A percentile compares a stretch with the other conserved stretches of the same genome.
phyloP scores from a whole-genome alignment of 2,888 invertebrate species.

The Sericinus montela region DNA sequence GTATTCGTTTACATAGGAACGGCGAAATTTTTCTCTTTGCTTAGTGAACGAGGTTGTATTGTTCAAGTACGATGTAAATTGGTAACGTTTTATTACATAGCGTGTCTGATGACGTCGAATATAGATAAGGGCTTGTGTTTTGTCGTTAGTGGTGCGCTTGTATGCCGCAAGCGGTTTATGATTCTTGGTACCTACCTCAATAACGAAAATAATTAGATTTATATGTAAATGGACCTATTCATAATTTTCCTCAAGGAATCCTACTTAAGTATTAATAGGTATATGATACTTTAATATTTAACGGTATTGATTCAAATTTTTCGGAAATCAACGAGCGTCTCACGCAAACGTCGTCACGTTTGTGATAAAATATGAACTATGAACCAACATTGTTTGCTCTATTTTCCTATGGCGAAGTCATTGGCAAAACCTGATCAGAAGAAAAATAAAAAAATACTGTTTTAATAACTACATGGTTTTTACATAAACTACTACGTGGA shows the following conservation, averaged over 20 bases:
- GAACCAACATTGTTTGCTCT: no score
- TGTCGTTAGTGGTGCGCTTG: conserved; percentile 2
- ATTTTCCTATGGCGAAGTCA: no score
- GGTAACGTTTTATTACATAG: conserved; percentile 6
- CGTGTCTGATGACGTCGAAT: conserved; percentile 5
- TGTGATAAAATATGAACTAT: no score
- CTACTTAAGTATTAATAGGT: no score
- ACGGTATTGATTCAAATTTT: no score
- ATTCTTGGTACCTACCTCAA: not conserved
- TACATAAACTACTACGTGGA: no score
- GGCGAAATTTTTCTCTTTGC: conserved; percentile 11
- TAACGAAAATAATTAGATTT: not conserved
- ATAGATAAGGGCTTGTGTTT: conserved; percentile 6
- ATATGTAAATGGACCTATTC: not conserved
- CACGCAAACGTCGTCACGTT: no score
- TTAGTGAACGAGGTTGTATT: conserved; percentile 1
- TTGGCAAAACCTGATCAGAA: no score
- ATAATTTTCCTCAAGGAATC: not conserved
- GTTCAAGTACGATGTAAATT: conserved; percentile 13
- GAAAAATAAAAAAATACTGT: no score
- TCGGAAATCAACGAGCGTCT: no score
- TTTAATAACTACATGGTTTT: no score
- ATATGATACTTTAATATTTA: no score
- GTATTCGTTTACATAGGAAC: conserved; percentile 8
- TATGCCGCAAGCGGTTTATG: not conserved